Base-by-base conservation (phyloP, 2,113 vertebrate genomes). In the Ochotona curzoniae region DNA sequence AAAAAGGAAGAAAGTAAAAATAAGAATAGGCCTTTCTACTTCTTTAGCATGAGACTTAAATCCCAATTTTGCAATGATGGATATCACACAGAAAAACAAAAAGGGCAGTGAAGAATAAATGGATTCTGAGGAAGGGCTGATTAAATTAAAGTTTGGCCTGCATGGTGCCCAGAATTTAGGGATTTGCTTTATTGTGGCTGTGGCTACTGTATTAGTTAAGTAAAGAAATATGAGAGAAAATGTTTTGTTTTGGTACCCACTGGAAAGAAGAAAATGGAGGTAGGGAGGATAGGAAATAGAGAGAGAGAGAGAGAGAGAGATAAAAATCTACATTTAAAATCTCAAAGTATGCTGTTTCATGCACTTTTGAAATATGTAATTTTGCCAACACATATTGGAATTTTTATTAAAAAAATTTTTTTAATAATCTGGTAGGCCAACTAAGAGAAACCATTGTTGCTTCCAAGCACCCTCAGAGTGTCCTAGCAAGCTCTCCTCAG, bases 181-280 rank as follows among this genome's bases (percentile, higher is more conserved):
- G 17, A 9, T 89, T 78, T 88, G 23, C 57, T 83, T 51, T 35
- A 13, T 66, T 78, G 2, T 89, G 67, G 26, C 51, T 81, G 54
- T 57, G 54, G 54, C 54, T 57, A 18, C 54, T 57, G 20, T 44
- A 82, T 28, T 49, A 67, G 73, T 83, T 88, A 88, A 91, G 30
- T 74, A 87, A 91, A 61, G 79, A 87, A 92, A 82, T 3, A 86
- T 30, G 51, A 90, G 78, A 57, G n/a, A 79, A 44, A 90, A 87
- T 78, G 30, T 70, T 88, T 91, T 83, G 17, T 73, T 26, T 70
- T 80, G 28, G 9, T 67, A 66, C 13, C 6, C 26, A 47, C 2
- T 26, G 57, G 15, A 79, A 66, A 78, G 21, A 35, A 61, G 49
- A 57, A 18, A 57, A 18, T 14, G 54, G 6, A 18, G 54, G 54